A percentile compares a stretch with the other conserved stretches of the same genome.
These are phyloP conservation scores for Aphaenogaster ashmeadi DNA, from an alignment of 1,140 invertebrate genomes.

Conservation along the genomic window DNA sequence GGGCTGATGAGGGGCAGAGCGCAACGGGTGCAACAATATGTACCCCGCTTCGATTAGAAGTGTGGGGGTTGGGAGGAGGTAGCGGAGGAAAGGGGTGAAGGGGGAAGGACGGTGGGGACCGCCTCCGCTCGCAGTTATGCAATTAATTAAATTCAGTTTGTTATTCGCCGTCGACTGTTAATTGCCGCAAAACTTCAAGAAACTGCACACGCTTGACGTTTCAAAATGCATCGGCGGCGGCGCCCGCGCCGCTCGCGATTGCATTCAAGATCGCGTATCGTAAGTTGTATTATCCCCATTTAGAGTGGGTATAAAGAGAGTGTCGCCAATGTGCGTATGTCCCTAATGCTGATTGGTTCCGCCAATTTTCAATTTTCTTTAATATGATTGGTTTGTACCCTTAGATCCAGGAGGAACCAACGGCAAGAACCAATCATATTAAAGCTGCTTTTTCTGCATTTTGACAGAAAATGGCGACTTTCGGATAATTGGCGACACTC, in stretches of 20 bases:
- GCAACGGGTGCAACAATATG: conserved; percentile 76
- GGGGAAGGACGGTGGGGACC: background rate
- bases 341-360: no score
- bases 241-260: background rate
- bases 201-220: conserved; percentile 63
- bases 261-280: conserved; percentile 44
- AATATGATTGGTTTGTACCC: no score
- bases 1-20: conserved; percentile 75
- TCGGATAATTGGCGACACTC: no score
- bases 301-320: no score
- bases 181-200: conserved; percentile 73
- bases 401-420: no score
- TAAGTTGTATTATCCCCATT: background rate
- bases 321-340: no score
- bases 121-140: conserved; percentile 75
- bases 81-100: background rate
- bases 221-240: conserved; percentile 38
- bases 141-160: conserved; percentile 78
- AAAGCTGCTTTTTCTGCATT: no score
- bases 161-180: conserved; percentile 75
- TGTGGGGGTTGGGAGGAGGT: conserved; percentile 22
- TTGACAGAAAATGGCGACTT: no score
- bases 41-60: conserved; percentile 74
- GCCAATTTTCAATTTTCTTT: no score
- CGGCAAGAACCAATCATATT: no score